phyloP scores from a whole-genome alignment of 2,797 vertebrate species.

The Cyclopterus lumpus region DNA sequence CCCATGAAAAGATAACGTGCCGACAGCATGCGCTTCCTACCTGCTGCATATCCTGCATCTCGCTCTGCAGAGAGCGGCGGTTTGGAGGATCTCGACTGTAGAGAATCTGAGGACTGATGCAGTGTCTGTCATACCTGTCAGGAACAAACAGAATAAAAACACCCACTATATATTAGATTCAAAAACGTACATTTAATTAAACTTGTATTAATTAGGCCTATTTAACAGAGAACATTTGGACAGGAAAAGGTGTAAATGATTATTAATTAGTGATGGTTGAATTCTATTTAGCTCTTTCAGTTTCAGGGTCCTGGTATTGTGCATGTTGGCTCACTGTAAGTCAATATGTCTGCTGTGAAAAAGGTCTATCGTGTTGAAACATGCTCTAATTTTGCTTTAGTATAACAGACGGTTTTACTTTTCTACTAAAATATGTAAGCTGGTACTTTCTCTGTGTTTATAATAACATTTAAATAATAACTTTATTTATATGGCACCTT shows the following conservation, averaged over 20 bases:
- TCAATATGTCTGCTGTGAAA: not conserved
- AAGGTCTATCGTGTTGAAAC: not conserved
- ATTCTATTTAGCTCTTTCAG: not conserved
- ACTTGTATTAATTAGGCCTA: not conserved
- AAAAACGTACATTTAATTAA: not conserved
- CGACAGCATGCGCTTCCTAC: slow-evolving; percentile 41
- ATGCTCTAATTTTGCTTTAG: not conserved
- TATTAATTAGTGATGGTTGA: not conserved
- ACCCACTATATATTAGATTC: not conserved
- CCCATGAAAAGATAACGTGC: not conserved
- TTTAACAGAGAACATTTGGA: not conserved
- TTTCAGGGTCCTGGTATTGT: not conserved
- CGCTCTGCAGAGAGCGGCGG: slow-evolving; percentile 77
- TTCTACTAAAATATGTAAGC: too few species aligned
- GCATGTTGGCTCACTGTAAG: not conserved
- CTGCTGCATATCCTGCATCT: slow-evolving; percentile 81
- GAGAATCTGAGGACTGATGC: slow-evolving; percentile 52
- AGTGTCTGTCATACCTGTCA: slow-evolving; percentile 77
- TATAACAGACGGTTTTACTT: too few species aligned
- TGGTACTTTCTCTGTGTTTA: not conserved
- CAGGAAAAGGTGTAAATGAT: not conserved
- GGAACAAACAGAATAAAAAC: slow-evolving; percentile 18
- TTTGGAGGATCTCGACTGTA: slow-evolving; percentile 67
- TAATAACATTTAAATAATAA: not conserved
- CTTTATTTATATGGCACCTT: not conserved